Evolutionary conservation across 2,888 invertebrate genomes (phyloP).

Genomic region (Priocnemis perturbator): DNA sequence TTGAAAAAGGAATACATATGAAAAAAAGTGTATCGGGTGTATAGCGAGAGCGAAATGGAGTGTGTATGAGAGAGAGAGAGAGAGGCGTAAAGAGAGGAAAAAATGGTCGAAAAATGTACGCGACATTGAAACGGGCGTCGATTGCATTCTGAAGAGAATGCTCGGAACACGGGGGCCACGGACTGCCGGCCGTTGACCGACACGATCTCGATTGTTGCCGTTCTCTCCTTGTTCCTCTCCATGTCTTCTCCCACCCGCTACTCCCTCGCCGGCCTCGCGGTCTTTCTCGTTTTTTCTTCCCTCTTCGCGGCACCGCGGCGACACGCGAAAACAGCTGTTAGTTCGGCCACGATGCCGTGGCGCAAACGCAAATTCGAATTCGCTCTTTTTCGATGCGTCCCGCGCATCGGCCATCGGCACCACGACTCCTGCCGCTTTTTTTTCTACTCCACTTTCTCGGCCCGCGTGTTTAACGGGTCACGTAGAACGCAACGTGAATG

Average conservation of each 20-base stretch:
- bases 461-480: neutral
- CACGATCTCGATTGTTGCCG: constrained; percentile 61
- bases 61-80: neutral
- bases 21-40: neutral
- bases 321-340: constrained; percentile 59
- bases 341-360: constrained; percentile 37
- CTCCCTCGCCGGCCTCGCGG: constrained; percentile 15
- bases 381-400: constrained; percentile 42
- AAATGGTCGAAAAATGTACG: constrained; percentile 25
- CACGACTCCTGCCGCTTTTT: neutral
- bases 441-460: neutral
- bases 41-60: neutral
- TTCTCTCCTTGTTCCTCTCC: constrained; percentile 39
- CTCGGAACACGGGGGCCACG: constrained; percentile 44
- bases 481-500: too few relatives aligned
- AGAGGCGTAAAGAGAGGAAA: neutral
- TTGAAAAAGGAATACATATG: neutral
- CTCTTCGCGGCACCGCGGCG: constrained; percentile 41
- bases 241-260: constrained; percentile 23
- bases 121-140: constrained; percentile 55
- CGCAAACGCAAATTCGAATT: constrained; percentile 58
- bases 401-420: constrained; percentile 15
- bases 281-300: constrained; percentile 12
- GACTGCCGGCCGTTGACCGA: constrained; percentile 50
- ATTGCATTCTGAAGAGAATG: constrained; percentile 39